These are phyloP conservation scores for crab-eating macaque (Macaca fascicularis) DNA, from an alignment of 2,113 vertebrate species.

Conservation along the genomic window T2T-MFA8v1.1 NC_088390.1:7896001-7896500, in stretches of 20 bases:
- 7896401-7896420: conserved; percentile 77
- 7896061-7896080: not conserved
- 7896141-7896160: not conserved
- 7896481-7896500: not conserved
- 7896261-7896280: conserved; percentile 87
- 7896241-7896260: conserved; percentile 85
- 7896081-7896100: not conserved
- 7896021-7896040: not conserved
- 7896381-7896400: conserved; percentile 92
- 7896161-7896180: not conserved
- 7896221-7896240: conserved; percentile 87
- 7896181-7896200: not conserved
- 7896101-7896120: not conserved
- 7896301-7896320: conserved; percentile 92
- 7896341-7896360: conserved; percentile 90
- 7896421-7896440: conserved; percentile 88
- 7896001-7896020: not conserved
- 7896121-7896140: not conserved
- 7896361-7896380: conserved; percentile 90
- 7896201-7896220: conserved; percentile 85
- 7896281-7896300: conserved; percentile 86
- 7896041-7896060: not conserved
- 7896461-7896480: not conserved
- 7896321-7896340: conserved; percentile 92
- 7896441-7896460: conserved; percentile 63